These are phyloP conservation scores for Ectemnius cavifrons DNA, from an alignment of 2,888 invertebrate genomes.

Conservation along the genomic window DNA sequence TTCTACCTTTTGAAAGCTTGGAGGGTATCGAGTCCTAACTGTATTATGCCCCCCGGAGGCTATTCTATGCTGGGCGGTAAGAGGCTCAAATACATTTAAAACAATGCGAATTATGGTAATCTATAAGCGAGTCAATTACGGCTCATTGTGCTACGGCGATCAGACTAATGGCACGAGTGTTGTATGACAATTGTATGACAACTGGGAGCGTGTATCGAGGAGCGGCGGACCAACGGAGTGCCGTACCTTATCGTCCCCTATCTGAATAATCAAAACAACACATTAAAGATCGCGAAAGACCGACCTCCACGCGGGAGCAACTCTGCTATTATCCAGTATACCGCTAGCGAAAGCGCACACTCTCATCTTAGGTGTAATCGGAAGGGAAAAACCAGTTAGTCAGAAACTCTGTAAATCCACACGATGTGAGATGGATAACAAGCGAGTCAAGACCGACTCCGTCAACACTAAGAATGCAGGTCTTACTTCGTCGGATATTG, in stretches of 20 bases:
- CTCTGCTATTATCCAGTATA: neutral
- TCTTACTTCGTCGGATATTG: too few species aligned
- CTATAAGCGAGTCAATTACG: neutral
- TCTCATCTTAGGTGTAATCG: too few species aligned
- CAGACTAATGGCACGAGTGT: neutral
- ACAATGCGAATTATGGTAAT: slow-evolving; percentile 1
- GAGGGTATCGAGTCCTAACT: too few species aligned
- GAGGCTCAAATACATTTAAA: neutral
- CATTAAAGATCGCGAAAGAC: neutral
- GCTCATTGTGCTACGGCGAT: neutral
- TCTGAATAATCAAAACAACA: neutral
- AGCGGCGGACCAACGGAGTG: neutral
- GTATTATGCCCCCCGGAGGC: neutral
- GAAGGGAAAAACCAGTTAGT: too few species aligned
- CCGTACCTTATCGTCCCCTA: neutral
- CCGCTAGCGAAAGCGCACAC: too few species aligned
- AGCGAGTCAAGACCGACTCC: too few species aligned
- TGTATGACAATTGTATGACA: slow-evolving; percentile 1
- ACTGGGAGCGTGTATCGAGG: neutral
- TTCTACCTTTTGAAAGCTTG: too few species aligned
- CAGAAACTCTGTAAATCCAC: neutral
- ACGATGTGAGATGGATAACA: neutral
- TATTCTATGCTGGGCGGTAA: neutral
- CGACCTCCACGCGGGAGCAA: neutral
- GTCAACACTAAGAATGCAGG: too few species aligned